Conservation (phyloP, 2,797 vertebrate species). For the Fringilla coelebs region DNA sequence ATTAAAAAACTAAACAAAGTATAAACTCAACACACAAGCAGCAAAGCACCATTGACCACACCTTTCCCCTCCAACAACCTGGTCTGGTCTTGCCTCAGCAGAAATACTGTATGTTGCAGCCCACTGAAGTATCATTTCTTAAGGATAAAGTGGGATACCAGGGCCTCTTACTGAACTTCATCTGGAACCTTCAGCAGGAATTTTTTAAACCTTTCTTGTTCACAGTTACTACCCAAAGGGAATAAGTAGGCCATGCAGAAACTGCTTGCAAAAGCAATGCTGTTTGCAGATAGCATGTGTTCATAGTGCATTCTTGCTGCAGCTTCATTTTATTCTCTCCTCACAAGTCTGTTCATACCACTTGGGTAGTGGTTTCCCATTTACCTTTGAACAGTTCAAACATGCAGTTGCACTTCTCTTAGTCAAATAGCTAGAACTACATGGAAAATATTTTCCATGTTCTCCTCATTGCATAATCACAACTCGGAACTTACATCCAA, state of each 20-base stretch:
- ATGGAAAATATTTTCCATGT: not conserved
- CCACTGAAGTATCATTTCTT: not conserved
- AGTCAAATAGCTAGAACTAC: not conserved
- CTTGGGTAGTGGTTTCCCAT: not conserved
- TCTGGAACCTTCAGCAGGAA: not conserved
- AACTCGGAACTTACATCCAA: not conserved
- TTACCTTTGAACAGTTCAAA: not conserved
- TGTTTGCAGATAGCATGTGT: not conserved
- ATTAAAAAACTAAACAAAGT: not conserved
- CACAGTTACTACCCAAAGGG: not conserved
- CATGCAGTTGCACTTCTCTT: not conserved
- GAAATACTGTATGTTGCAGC: not conserved
- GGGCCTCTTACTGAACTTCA: not conserved
- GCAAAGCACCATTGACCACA: not conserved
- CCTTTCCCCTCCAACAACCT: not conserved
- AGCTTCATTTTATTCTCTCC: not conserved
- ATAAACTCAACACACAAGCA: not conserved
- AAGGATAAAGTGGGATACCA: not conserved
- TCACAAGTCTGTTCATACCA: not conserved
- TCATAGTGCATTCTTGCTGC: not conserved
- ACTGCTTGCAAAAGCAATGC: not conserved
- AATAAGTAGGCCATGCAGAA: not conserved
- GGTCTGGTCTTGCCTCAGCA: not conserved
- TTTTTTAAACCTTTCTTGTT: not conserved
- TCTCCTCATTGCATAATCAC: not conserved